These are phyloP conservation scores for Chironomus riparius DNA, from an alignment of 2,888 invertebrate species.

Conservation along the genomic window DNA sequence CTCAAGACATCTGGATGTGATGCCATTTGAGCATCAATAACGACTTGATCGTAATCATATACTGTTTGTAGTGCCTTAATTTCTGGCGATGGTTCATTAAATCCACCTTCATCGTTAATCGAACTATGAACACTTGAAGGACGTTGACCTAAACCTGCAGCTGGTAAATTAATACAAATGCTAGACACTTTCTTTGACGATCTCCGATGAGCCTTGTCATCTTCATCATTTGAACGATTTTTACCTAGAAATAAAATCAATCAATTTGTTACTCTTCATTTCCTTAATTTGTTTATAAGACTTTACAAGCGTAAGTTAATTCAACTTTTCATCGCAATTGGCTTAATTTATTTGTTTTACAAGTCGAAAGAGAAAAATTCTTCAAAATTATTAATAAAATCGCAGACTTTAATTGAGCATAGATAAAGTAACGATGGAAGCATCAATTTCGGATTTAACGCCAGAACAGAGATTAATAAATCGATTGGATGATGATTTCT, in stretches of 20 bases:
- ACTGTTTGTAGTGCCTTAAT: constrained; percentile 48
- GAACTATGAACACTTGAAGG: constrained; percentile 60
- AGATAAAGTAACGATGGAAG: background rate
- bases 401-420: background rate
- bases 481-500: constrained; percentile 6
- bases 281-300: background rate
- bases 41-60: constrained; percentile 27
- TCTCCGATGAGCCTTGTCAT: constrained; percentile 40
- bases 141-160: constrained; percentile 52
- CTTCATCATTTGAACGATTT: constrained; percentile 25
- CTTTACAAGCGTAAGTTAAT: background rate
- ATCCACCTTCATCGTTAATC: constrained; percentile 59
- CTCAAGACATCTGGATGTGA: constrained; percentile 19
- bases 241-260: constrained; percentile 26
- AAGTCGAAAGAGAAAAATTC: background rate
- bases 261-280: background rate
- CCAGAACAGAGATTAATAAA: background rate
- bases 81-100: constrained; percentile 62
- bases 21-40: constrained; percentile 12
- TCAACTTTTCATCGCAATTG: background rate
- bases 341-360: background rate
- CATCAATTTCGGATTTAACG: background rate
- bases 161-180: constrained; percentile 54
- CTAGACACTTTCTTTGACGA: constrained; percentile 48
- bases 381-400: background rate